Evolutionary conservation across 1,140 invertebrate species (phyloP).

Genomic region (Epicauta chinensis): DNA sequence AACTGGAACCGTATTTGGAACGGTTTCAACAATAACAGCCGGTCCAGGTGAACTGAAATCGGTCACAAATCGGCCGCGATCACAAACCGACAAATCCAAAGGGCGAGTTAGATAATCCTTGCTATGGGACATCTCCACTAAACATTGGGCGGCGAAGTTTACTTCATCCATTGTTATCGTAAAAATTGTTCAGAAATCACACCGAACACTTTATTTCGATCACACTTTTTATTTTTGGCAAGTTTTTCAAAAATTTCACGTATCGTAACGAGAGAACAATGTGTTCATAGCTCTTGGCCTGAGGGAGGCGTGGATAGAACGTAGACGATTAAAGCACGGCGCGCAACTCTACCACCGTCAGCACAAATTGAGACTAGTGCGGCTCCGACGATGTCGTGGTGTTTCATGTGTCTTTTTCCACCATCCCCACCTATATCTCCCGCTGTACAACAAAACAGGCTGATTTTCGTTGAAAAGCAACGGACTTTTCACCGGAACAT

Average conservation of each 20-base stretch:
- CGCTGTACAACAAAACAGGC: too few relatives aligned
- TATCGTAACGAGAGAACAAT: too few relatives aligned
- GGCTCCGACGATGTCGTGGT: too few relatives aligned
- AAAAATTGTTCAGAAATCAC: too few relatives aligned
- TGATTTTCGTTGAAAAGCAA: too few relatives aligned
- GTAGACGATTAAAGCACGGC: too few relatives aligned
- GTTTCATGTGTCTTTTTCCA: background rate
- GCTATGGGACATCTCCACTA: conserved; percentile 52
- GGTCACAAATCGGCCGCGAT: conserved; percentile 4
- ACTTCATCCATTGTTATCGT: conserved; percentile 43
- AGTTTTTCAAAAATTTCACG: too few relatives aligned
- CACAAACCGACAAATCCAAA: conserved; percentile 32
- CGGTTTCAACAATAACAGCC: conserved; percentile 30
- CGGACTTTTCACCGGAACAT: too few relatives aligned
- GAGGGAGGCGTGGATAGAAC: conserved; percentile 17
- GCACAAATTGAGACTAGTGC: too few relatives aligned
- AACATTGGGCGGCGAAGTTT: conserved; percentile 54
- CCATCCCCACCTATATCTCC: background rate
- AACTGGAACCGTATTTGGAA: conserved; percentile 18
- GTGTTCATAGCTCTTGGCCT: conserved; percentile 11
- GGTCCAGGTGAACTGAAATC: conserved; percentile 2
- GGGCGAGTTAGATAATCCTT: conserved; percentile 35
- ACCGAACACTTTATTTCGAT: too few relatives aligned
- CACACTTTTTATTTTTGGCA: too few relatives aligned
- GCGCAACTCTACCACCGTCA: background rate